These are phyloP conservation scores for Amiota mariae DNA, from an alignment of 2,888 invertebrate genomes.

Conservation along the genomic window DNA sequence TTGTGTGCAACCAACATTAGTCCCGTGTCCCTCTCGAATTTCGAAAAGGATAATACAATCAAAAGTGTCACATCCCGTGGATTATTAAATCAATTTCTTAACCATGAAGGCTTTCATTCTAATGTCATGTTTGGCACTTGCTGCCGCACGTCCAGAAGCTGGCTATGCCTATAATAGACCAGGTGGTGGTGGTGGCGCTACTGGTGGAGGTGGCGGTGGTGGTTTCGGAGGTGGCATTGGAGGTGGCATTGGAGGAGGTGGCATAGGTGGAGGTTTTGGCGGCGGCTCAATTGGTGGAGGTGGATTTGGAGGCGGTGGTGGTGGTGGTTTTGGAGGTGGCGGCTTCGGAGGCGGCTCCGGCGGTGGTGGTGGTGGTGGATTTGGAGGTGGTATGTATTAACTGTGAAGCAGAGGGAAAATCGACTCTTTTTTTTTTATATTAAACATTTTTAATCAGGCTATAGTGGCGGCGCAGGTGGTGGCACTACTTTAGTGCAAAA, in stretches of 20 bases:
- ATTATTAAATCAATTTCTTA: conserved; percentile 25
- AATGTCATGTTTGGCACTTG: conserved; percentile 73
- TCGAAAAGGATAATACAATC: conserved; percentile 24
- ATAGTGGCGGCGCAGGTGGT: conserved; percentile 68
- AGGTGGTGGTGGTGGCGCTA: conserved; percentile 58
- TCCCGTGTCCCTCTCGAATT: not conserved
- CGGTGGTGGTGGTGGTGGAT: conserved; percentile 51
- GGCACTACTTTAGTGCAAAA: conserved; percentile 81
- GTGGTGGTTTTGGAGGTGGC: conserved; percentile 49
- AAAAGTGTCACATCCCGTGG: conserved; percentile 23
- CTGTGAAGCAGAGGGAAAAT: not conserved
- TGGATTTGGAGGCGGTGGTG: conserved; percentile 53
- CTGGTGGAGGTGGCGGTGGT: conserved; percentile 50
- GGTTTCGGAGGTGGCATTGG: conserved; percentile 51
- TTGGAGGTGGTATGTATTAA: conserved; percentile 48
- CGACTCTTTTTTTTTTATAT: not conserved
- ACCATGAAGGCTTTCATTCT: conserved; percentile 73
- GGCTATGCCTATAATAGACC: conserved; percentile 74
- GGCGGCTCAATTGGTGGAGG: conserved; percentile 60
- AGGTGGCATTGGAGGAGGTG: conserved; percentile 46
- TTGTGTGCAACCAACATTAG: conserved; percentile 3
- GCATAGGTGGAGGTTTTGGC: conserved; percentile 52
- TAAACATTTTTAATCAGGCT: conserved; percentile 40
- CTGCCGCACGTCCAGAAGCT: conserved; percentile 73
- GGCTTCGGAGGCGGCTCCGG: conserved; percentile 52